These are phyloP conservation scores for Notamacropus eugenii DNA, from an alignment of 2,797 vertebrate species.

Conservation along the genomic window DNA sequence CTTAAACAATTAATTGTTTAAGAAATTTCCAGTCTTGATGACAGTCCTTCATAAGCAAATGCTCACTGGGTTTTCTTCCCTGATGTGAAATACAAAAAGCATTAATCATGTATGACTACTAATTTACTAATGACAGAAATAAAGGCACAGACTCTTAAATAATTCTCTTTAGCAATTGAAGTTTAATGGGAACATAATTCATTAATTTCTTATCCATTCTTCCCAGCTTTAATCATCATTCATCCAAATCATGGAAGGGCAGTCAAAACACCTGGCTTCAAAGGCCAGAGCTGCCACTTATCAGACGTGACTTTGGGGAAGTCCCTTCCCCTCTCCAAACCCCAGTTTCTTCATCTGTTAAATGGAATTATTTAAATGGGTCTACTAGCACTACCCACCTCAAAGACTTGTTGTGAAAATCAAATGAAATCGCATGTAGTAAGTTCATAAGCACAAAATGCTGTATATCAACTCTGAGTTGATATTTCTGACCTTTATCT, in stretches of 20 bases:
- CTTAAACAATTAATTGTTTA: background rate
- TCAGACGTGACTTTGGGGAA: background rate
- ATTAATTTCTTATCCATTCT: constrained; percentile 38
- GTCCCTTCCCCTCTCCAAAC: background rate
- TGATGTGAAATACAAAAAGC: background rate
- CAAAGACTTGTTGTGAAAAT: background rate
- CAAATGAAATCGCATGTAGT: background rate
- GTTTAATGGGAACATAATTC: constrained; percentile 28
- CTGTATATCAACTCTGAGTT: background rate
- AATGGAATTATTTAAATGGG: background rate
- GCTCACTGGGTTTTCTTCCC: constrained; percentile 9
- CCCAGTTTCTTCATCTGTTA: background rate
- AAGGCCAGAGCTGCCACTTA: background rate
- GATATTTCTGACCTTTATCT: background rate
- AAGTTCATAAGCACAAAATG: background rate
- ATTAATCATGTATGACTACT: constrained; percentile 5
- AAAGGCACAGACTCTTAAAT: constrained; percentile 11
- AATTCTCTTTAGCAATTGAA: constrained; percentile 12
- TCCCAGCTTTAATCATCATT: background rate
- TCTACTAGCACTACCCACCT: background rate
- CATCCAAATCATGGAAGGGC: background rate
- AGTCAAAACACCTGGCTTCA: background rate
- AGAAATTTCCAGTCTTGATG: background rate
- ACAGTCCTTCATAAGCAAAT: background rate
- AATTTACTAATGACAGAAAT: background rate